These are phyloP conservation scores for Solea solea DNA, from an alignment of 2,113 vertebrate species.

Conservation along the genomic window DNA sequence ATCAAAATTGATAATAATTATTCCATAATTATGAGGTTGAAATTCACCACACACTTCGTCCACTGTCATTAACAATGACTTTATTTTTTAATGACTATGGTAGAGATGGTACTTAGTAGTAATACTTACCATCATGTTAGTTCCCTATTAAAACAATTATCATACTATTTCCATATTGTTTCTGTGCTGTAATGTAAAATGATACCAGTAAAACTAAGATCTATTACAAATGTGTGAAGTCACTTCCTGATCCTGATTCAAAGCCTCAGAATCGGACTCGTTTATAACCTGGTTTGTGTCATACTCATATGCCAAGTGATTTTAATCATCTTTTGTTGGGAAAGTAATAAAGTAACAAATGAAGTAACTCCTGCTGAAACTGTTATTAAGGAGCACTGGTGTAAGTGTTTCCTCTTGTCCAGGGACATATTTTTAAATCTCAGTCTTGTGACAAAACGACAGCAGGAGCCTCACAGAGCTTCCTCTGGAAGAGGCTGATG, in stretches of 20 bases:
- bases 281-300: neutral
- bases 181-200: too few relatives aligned
- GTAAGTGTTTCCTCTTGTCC: neutral
- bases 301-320: neutral
- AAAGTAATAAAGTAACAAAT: too few relatives aligned
- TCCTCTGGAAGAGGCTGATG: conserved; percentile 35
- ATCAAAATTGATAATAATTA: too few relatives aligned
- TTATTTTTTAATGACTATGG: too few relatives aligned
- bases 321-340: conserved; percentile 20
- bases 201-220: too few relatives aligned
- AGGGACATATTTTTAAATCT: conserved; percentile 9
- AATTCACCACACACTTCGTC: too few relatives aligned
- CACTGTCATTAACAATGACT: too few relatives aligned
- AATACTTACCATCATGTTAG: too few relatives aligned
- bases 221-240: neutral
- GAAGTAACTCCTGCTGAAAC: conserved; percentile 13
- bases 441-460: conserved; percentile 22
- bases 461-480: conserved; percentile 11
- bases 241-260: neutral
- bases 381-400: neutral
- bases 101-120: too few relatives aligned
- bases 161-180: too few relatives aligned
- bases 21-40: too few relatives aligned
- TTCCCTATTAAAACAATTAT: too few relatives aligned
- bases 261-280: neutral